A percentile compares a stretch with the other conserved stretches of the same genome.
Conservation (phyloP, 1,140 invertebrate genomes). For the Venustaconcha ellipsiformis region DNA sequence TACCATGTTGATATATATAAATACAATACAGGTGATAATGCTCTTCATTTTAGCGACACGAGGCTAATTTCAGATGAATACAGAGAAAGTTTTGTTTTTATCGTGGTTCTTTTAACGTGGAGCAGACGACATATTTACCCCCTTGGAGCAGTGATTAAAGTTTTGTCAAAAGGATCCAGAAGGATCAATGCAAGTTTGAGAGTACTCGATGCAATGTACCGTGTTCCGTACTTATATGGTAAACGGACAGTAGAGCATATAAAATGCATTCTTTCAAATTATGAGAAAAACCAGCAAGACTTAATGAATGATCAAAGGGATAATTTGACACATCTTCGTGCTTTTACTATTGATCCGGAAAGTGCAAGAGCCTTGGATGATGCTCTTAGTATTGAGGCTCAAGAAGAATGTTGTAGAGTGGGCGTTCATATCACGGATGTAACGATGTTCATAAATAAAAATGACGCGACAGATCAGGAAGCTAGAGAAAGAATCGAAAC, state of each 20-base stretch:
- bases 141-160: conserved; percentile 21
- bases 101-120: conserved; percentile 21
- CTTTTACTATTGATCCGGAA: conserved; percentile 95
- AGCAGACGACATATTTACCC: conserved; percentile 26
- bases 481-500: conserved; percentile 49
- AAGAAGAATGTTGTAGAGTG: conserved; percentile 29
- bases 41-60: conserved; percentile 5
- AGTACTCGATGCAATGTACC: conserved; percentile 17
- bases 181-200: conserved; percentile 14
- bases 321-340: conserved; percentile 66
- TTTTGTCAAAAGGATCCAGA: conserved; percentile 6
- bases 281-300: background rate
- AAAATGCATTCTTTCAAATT: conserved; percentile 1
- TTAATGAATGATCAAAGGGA: background rate
- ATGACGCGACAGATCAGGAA: conserved; percentile 47
- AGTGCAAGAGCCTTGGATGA: conserved; percentile 99
- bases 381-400: conserved; percentile 79
- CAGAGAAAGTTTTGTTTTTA: conserved; percentile 8
- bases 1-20: conserved; percentile 26
- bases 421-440: conserved; percentile 65
- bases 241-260: conserved; percentile 11
- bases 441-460: conserved; percentile 42
- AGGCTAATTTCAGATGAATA: conserved; percentile 1
- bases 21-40: conserved; percentile 4
- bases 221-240: conserved; percentile 24